Evolutionary conservation across 2,888 invertebrate species (phyloP), one percentile per base, ranked within the genome.

Genomic region (Drosophila rellima): DNA sequence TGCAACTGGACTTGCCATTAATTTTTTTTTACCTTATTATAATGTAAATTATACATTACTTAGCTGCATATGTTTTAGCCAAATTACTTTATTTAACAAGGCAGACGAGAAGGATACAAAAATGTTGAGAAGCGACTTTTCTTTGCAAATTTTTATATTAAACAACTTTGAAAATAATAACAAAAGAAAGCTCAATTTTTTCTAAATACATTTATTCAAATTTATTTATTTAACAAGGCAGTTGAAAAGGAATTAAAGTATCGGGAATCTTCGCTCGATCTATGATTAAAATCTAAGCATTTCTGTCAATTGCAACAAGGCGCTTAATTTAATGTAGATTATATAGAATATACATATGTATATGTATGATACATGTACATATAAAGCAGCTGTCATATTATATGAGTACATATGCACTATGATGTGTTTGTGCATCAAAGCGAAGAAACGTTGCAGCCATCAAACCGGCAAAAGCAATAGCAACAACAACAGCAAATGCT

Each of bases 41-140:
- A 69, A 20, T 29, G 39, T 50, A 82, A 82, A 82, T 86, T 82
- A 88, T 88, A 82, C 74, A 83, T 72, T 69, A 83, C 86, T 57
- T 47, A 31, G 42, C 11, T 15, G 45, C 37, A 45, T 47, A 10
- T n/a, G 35, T 4, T 26, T 3, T 2, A 10, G 37, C 11, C n/a
- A 59, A 59, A 59, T 48, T 31, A 48, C 57, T 59, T 59, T 59
- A 59, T 59, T 59, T 48, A 29, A 2, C 7, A 13, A 31, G n/a
- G 11, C 17, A 26, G 13, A n/a, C 11, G 15, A 2, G 11, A 13
- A 10, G 3, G 15, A 10, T 4, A 2, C 6, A n/a, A 35, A 4
- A 0, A 6, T 26, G 13, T 1, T 29, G 7, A n/a, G 2, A 8
- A 15, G 13, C 6, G 31, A 35, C 18, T 33, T 20, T 35, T 8